Evolutionary conservation across 2,888 invertebrate genomes (phyloP), one percentile per base, ranked within the genome.

Genomic region (Papilio elwesi): DNA sequence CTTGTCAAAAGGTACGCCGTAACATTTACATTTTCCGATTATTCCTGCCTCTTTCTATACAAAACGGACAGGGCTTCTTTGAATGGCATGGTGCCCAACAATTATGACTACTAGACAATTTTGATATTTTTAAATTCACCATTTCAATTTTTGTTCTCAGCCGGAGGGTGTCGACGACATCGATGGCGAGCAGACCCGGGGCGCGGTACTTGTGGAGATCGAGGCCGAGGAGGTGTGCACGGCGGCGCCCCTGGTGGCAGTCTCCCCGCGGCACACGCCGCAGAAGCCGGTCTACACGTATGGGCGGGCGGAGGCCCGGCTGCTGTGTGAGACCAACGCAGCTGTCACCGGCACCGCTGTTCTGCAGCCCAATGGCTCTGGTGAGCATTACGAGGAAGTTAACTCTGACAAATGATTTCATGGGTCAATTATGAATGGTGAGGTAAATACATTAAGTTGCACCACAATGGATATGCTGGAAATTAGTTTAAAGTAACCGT

Each of bases 151-250:
- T 0, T 8, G 0, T 70, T 71, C 74, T 10, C 76, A 91, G 90
- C 81, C 86, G 47, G 89, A 91, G 52, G 87, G 85, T 4, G 84
- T 81, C 5, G 93, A 92, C 15, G 90, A 90, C 43, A 87, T 85
- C 59, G 91, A 90, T 11, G 86, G 89, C 10, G 84, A 83, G 0
- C 87, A 94, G 68, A 94, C 95, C 57, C 96, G 97, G 0, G 96
- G 96, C 78, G 97, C 97, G 0, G 95, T 97, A 0, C 95, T 97
- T 74, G 97, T 97, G 0, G 97, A 97, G 83, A 96, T 97, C 6
- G 97, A 97, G 85, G 97, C 96, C 78, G 96, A 97, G 71, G 96
- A 96, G 70, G 95, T 96, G 63, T 97, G 97, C 88, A 97, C 97
- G 0, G 97, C 97, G 0, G 96, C 96, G 9, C 96, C 96, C 0